Evolutionary conservation across 1,140 invertebrate genomes (phyloP).

Genomic region (Globodera ellingtonae): DNA sequence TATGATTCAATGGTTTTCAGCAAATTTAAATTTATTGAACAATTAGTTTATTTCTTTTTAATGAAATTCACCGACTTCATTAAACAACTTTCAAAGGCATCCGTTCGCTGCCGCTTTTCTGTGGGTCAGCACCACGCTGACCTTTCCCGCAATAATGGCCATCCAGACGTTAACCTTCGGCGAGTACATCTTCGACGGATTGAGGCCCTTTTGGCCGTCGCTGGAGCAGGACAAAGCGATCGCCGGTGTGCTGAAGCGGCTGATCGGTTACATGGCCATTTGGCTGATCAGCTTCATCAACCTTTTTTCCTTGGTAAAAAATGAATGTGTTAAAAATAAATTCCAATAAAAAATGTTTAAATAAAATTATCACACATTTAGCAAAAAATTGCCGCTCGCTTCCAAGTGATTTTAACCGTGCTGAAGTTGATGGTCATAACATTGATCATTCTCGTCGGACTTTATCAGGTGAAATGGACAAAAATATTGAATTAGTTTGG

Average conservation of each 20-base stretch:
- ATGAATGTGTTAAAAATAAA: not conserved
- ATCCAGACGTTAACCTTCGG: slow-evolving; percentile 59
- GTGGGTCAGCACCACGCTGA: slow-evolving; percentile 52
- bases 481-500: slow-evolving; percentile 26
- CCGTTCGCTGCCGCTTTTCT: slow-evolving; percentile 59
- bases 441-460: slow-evolving; percentile 54
- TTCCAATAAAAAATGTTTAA: not conserved
- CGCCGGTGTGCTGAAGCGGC: slow-evolving; percentile 28
- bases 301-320: slow-evolving; percentile 25
- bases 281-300: slow-evolving; percentile 50
- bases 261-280: slow-evolving; percentile 50
- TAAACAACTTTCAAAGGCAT: slow-evolving; percentile 45
- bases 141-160: slow-evolving; percentile 57
- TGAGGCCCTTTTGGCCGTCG: slow-evolving; percentile 9
- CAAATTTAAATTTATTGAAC: no score
- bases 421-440: slow-evolving; percentile 51
- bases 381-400: slow-evolving; percentile 41
- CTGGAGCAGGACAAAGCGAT: not conserved
- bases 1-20: no score
- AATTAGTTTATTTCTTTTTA: no score
- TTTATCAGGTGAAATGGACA: slow-evolving; percentile 49
- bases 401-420: slow-evolving; percentile 57
- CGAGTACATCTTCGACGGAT: slow-evolving; percentile 54
- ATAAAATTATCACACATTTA: not conserved
- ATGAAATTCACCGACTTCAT: not conserved